Base-by-base conservation (phyloP, 2,113 vertebrate genomes). In the Vidua chalybeata region DNA sequence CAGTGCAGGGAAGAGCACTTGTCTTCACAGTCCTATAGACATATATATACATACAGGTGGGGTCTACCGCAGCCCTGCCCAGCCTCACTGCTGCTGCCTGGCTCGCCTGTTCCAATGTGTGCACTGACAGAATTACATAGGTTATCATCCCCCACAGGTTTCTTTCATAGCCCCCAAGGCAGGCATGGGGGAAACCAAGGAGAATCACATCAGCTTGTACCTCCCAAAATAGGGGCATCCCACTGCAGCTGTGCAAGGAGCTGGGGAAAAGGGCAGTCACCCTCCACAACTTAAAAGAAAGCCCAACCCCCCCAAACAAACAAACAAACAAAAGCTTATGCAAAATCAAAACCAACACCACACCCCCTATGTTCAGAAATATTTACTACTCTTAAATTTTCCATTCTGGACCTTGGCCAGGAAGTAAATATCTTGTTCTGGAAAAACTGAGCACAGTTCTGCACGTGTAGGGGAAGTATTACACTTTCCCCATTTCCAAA, bases 401-500 rank as follows among this genome's bases (percentile, higher is more conserved):
- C 62, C 79, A 74, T 84, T 84, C 86, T 83, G 76, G 59, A 68
- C 51, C 46, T 90, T 77, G 21, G 75, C 63, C 90, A 86, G 63
- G 49, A 88, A 27, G 54, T 41, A 76, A 66, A 80, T 69, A 51
- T 71, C 75, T 93, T 92, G 41, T 71, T 93, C 85, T 82, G 87
- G 93, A 93, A 95, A 93, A 75, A 78, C 13, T 28, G 45, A 78
- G 37, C 7, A 2, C 45, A 82, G 54, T 93, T 84, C 59, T 84
- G 46, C 64, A 67, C 10, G 15, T 3, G 3, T 45, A 74, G 49
- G 54, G 69, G 66, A 95, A 89, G 61, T 75, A 46, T 67, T 75
- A 59, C 46, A n/a, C 73, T 91, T 86, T 81, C 41, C 31, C 39
- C 54, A 18, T 88, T 90, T 92, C 87, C 56, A 91, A 75, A 94